Conservation (phyloP, 2,113 vertebrate species). For the Hylia prasina region DNA sequence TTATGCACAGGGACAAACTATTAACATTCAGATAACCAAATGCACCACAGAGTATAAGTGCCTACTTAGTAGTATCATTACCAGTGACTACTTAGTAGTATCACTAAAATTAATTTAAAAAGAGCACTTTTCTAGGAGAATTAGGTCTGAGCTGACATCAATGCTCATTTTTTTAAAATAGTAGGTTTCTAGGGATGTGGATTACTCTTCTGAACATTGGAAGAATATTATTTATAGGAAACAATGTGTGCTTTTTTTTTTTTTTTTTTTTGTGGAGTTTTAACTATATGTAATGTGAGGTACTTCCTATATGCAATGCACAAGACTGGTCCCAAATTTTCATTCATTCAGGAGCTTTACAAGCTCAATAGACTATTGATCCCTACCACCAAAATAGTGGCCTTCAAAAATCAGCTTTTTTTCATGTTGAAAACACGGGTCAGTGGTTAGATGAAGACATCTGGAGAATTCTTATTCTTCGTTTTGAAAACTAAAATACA, state of each 20-base stretch:
- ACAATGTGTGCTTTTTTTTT: background rate
- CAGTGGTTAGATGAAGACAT: background rate
- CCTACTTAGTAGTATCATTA: background rate
- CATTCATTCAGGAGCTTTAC: background rate
- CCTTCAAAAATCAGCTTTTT: background rate
- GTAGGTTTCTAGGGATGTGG: background rate
- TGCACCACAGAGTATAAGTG: background rate
- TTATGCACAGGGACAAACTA: background rate
- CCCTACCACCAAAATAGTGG: background rate
- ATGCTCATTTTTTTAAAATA: background rate
- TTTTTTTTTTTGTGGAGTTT: background rate
- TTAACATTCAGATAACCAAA: background rate
- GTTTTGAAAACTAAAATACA: background rate
- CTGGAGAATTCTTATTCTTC: background rate
- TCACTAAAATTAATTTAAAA: background rate
- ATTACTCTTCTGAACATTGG: background rate
- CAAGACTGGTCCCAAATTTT: background rate
- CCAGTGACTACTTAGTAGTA: background rate
- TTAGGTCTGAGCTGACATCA: background rate
- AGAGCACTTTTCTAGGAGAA: background rate
- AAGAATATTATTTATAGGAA: background rate
- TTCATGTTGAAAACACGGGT: background rate
- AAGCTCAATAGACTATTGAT: background rate
- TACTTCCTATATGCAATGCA: background rate
- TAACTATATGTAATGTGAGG: background rate